Percentiles rank a stretch among this genome's conserved stretches.
These are phyloP conservation scores for Alcis repandata DNA, from an alignment of 2,888 invertebrate species.

Conservation along the genomic window DNA sequence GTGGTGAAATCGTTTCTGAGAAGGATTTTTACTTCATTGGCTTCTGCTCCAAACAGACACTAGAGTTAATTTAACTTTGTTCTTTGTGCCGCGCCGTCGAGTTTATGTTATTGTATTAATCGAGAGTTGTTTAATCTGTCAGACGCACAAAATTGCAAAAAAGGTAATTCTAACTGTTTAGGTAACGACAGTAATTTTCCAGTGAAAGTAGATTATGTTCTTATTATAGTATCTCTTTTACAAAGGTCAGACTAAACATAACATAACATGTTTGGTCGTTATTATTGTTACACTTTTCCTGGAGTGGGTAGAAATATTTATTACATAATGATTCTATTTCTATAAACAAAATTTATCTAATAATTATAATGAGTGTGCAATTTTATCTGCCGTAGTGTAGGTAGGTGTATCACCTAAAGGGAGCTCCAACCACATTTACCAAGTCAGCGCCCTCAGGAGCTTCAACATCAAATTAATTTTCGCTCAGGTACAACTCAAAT, in stretches of 20 bases:
- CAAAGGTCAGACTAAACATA: no score
- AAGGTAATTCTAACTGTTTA: background rate
- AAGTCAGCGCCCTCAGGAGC: conserved; percentile 13
- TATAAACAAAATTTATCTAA: no score
- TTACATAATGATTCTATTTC: no score
- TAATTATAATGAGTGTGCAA: no score
- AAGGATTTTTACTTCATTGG: conserved; percentile 48
- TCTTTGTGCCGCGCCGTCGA: conserved; percentile 39
- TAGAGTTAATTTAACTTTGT: conserved; percentile 55
- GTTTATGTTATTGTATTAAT: conserved; percentile 35
- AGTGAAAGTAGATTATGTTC: no score
- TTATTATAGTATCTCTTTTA: no score
- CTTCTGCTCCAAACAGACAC: conserved; percentile 45
- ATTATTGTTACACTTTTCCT: no score
- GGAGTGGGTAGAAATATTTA: no score
- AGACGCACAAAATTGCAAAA: conserved; percentile 27
- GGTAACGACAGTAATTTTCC: no score
- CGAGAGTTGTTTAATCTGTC: conserved; percentile 38
- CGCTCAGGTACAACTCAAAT: conserved; percentile 47
- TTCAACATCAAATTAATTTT: conserved; percentile 43
- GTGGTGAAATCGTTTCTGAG: conserved; percentile 46
- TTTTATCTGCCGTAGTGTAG: no score
- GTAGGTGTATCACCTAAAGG: background rate
- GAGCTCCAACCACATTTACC: conserved; percentile 19
- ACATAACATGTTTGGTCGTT: no score